phyloP scores from a whole-genome alignment of 2,888 invertebrate species.

The Odontomyia ornata region DNA sequence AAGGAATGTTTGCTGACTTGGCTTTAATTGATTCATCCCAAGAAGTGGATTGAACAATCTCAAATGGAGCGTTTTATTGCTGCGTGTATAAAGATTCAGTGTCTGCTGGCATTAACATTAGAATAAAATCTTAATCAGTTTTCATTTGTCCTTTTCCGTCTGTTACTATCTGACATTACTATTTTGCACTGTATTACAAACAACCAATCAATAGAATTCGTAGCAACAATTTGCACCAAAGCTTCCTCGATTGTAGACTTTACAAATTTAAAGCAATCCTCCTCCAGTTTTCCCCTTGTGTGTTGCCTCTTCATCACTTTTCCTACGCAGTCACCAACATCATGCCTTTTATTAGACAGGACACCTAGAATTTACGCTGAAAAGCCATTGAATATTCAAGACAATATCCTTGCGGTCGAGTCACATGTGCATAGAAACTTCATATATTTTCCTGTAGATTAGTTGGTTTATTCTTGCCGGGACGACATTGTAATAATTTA shows the following conservation, averaged over 20 bases:
- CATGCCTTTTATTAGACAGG: background rate
- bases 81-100: too few species aligned
- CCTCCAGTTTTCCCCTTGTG: too few species aligned
- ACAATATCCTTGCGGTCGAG: background rate
- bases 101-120: background rate
- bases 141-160: too few species aligned
- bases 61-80: background rate
- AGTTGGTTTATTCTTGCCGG: slow-evolving; percentile 30
- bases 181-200: too few species aligned
- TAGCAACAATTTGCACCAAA: too few species aligned
- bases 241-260: too few species aligned
- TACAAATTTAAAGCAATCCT: too few species aligned
- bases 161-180: too few species aligned
- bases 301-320: too few species aligned
- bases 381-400: slow-evolving; percentile 2
- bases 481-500: slow-evolving; percentile 23
- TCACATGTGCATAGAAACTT: slow-evolving; percentile 31
- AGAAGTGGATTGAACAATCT: background rate
- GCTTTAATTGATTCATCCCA: slow-evolving; percentile 36
- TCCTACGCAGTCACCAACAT: too few species aligned
- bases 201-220: too few species aligned
- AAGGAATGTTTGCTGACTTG: background rate
- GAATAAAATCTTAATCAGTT: background rate
- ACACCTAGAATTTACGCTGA: background rate
- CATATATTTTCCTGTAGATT: slow-evolving; percentile 33